A percentile compares a stretch with the other conserved stretches of the same genome.
Evolutionary conservation across 2,888 invertebrate genomes (phyloP).

Genomic region (Eumerus sabulonum): DNA sequence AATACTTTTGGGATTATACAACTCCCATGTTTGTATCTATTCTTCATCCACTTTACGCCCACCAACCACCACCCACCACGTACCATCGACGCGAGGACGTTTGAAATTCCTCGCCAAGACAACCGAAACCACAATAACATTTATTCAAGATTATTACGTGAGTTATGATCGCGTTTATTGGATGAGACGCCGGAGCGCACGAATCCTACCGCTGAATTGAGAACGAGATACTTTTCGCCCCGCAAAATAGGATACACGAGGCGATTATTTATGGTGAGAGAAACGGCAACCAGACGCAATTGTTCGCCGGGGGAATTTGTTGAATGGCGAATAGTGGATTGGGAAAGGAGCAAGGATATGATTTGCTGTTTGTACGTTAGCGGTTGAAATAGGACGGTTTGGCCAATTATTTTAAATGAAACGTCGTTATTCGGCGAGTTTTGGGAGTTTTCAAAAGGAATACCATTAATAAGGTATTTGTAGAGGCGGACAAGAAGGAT

Average conservation of each 20-base stretch:
- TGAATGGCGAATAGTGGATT: conserved; percentile 7
- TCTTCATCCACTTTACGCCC: conserved; percentile 24
- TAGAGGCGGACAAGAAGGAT: not conserved
- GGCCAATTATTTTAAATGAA: conserved; percentile 49
- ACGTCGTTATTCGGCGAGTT: conserved; percentile 13
- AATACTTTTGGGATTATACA: conserved; percentile 64
- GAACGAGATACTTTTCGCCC: conserved; percentile 14
- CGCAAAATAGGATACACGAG: conserved; percentile 40
- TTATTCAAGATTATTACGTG: conserved; percentile 70
- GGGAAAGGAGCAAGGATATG: conserved; percentile 7
- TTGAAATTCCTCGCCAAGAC: conserved; percentile 54
- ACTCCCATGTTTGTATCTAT: conserved; percentile 9
- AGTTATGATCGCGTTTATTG: conserved; percentile 71
- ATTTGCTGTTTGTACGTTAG: conserved; percentile 25
- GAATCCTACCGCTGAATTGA: conserved; percentile 9
- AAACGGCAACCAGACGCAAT: conserved; percentile 61
- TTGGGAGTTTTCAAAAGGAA: not conserved
- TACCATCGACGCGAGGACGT: conserved; percentile 17
- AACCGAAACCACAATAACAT: conserved; percentile 66
- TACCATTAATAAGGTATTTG: conserved; percentile 13
- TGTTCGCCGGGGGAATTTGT: conserved; percentile 43
- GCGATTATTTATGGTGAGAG: conserved; percentile 62
- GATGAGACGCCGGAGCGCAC: conserved; percentile 58
- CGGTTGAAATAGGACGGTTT: conserved; percentile 2
- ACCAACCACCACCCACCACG: too few relatives aligned